Conservation (phyloP, 2,888 invertebrate genomes). For the Clanis bilineata region DNA sequence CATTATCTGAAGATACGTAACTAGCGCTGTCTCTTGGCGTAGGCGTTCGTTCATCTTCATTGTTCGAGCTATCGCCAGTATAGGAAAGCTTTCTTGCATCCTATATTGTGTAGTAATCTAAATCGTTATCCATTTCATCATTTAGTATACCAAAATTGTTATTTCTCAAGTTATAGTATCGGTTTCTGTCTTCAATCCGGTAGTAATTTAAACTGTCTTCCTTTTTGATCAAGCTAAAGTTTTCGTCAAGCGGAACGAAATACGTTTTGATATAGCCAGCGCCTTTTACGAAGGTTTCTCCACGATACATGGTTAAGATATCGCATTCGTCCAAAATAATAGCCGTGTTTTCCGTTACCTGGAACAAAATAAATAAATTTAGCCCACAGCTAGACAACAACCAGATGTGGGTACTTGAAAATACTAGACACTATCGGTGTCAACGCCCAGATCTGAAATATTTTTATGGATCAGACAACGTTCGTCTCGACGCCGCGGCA, state of each 20-base stretch:
- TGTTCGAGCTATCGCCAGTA: conserved; percentile 35
- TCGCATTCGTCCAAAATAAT: conserved; percentile 85
- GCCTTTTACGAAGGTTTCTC: conserved; percentile 88
- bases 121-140: conserved; percentile 28
- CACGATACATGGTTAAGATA: conserved; percentile 86
- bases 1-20: conserved; percentile 42
- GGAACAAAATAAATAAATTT: neutral
- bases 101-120: conserved; percentile 36
- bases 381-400: no score
- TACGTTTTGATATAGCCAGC: conserved; percentile 87
- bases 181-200: conserved; percentile 45
- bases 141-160: conserved; percentile 36
- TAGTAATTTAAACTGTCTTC: conserved; percentile 55
- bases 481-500: no score
- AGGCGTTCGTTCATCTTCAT: conserved; percentile 26
- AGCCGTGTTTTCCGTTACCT: conserved; percentile 89
- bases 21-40: conserved; percentile 37
- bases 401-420: no score
- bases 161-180: conserved; percentile 48
- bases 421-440: no score
- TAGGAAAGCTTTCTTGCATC: conserved; percentile 41
- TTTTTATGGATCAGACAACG: no score
- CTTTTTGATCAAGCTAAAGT: conserved; percentile 77
- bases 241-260: conserved; percentile 85
- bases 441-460: no score